Base-by-base conservation (phyloP, 2,888 invertebrate genomes). In the Mimumesa dahlbomi region DNA sequence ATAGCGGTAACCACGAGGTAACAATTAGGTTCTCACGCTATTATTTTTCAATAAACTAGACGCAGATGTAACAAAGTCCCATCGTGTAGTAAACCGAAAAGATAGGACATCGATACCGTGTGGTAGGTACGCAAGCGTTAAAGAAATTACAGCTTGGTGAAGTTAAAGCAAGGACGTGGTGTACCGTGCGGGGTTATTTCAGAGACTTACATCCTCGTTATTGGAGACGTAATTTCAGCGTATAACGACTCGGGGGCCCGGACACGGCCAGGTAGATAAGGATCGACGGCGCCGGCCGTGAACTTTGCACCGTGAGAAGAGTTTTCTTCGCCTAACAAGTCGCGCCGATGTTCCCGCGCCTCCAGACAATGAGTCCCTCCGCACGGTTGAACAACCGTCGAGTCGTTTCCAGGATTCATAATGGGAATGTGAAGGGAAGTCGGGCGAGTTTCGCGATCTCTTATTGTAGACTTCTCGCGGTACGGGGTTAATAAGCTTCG, bases 231-330 rank as follows among this genome's bases (percentile, higher is more conserved):
- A 79, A 81, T 73, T 75, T 81, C 48, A 77, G 36, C 72, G 72
- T 72, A 71, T 73, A 82, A 79, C 73, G 63, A 83, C 62, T 64
- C 65, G 73, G 64, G 69, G 75, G 66, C 62, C 73, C 68, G 56
- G 67, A 67, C 66, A 63, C 58, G 66, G 73, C 76, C 73, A 68
- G 64, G 63, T 67, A 77, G 75, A 81, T 70, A 75, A 72, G 56
- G 62, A 75, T 77, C 77, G 63, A 70, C 63, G 66, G 9, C 64
- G 73, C 43, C 78, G 84, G 69, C 85, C 85, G 74, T 86, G 85
- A 86, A 85, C 86, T 85, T 82, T 84, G 83, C 79, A 84, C 84
- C 84, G 86, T 86, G 86, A 85, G 86, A 86, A 83, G 79, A 81
- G 77, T 80, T 85, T 84, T 83, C 81, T 81, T 68, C 54, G 69